phyloP scores from a whole-genome alignment of 1,140 invertebrate species.

The Listronotus bonariensis region DNA sequence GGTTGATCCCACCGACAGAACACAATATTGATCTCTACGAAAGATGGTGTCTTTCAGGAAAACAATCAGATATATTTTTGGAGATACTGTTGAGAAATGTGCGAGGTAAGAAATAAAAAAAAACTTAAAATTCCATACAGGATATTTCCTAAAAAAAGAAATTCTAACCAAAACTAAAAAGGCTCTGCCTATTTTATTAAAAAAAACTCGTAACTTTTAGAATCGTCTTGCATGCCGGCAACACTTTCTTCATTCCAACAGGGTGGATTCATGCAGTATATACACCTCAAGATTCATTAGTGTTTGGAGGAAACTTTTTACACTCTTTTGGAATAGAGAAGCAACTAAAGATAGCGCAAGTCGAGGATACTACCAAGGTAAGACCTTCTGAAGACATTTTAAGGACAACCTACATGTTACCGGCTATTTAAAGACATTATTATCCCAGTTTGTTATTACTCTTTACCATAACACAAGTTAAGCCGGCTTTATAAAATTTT shows the following conservation, averaged over 20 bases:
- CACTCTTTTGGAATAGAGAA: constrained; percentile 91
- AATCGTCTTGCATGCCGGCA: constrained; percentile 74
- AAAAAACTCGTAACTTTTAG: constrained; percentile 48
- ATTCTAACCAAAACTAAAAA: too few species aligned
- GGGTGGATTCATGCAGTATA: constrained; percentile 99
- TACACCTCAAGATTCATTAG: constrained; percentile 92
- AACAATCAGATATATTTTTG: constrained; percentile 96
- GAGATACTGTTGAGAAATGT: constrained; percentile 92
- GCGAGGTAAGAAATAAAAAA: constrained; percentile 53
- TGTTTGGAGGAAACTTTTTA: constrained; percentile 98
- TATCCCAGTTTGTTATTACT: too few species aligned
- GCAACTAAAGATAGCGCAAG: constrained; percentile 85
- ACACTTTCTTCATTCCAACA: constrained; percentile 96
- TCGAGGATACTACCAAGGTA: constrained; percentile 92
- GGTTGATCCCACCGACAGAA: constrained; percentile 94
- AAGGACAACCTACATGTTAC: too few species aligned
- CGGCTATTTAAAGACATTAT: too few species aligned
- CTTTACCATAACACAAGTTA: too few species aligned
- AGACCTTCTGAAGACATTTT: constrained; percentile 12
- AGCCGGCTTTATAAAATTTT: too few species aligned
- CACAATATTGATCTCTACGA: constrained; percentile 89
- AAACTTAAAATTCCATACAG: too few species aligned
- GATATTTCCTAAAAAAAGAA: too few species aligned
- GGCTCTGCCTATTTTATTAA: too few species aligned
- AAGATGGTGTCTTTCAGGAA: constrained; percentile 92